A percentile compares a stretch with the other conserved stretches of the same genome.
Conservation (phyloP, 1,140 invertebrate genomes). For the Calycopis cecrops region DNA sequence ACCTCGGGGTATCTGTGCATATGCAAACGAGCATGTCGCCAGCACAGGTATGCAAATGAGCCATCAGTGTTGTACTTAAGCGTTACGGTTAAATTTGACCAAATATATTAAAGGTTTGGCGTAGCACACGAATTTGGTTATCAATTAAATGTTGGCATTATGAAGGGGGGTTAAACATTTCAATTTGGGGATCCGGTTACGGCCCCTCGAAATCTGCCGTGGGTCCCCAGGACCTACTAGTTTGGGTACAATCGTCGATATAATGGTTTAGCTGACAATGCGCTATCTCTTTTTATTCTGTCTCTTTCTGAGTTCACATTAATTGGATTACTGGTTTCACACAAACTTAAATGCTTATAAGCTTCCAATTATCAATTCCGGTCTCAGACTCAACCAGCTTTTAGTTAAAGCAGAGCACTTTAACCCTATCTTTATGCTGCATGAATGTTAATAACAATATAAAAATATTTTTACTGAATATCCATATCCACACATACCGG, state of each 20-base stretch:
- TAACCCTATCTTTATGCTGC: no score
- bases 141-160: constrained; percentile 71
- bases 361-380: no score
- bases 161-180: constrained; percentile 69
- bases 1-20: no score
- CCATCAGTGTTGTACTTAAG: constrained; percentile 32
- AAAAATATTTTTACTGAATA: no score
- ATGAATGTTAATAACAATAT: no score
- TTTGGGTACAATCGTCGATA: constrained; percentile 51
- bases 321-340: no score
- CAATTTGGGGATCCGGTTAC: constrained; percentile 72
- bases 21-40: no score
- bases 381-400: no score
- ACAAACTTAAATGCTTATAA: no score
- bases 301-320: background rate
- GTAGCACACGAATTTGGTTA: constrained; percentile 58
- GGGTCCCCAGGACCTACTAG: constrained; percentile 61
- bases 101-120: constrained; percentile 63
- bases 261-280: background rate
- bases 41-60: background rate
- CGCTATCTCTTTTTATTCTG: constrained; percentile 7
- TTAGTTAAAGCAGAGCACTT: no score
- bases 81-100: constrained; percentile 66
- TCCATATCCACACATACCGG: no score
- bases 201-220: constrained; percentile 57